Percentiles rank a stretch among this genome's conserved stretches.
Evolutionary conservation across 2,888 invertebrate species (phyloP).

Genomic region (Eilema sororculum): DNA sequence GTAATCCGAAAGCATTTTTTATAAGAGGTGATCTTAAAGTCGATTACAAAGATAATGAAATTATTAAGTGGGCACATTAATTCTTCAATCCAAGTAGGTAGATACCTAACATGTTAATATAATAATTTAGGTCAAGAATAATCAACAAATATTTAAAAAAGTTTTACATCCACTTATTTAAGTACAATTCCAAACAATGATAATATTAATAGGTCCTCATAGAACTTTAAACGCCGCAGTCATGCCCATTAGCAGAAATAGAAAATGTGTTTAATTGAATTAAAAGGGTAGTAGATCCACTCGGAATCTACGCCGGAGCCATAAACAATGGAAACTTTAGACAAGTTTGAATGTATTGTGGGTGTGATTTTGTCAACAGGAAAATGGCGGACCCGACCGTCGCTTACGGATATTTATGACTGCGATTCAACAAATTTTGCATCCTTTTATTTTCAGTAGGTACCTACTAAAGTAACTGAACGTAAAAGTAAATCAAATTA

Average conservation of each 20-base stretch:
- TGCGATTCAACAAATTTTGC: constrained; percentile 79
- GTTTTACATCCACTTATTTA: too few species aligned
- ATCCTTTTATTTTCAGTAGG: constrained; percentile 79
- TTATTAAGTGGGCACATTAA: not conserved
- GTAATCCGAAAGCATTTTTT: not conserved
- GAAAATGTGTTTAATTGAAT: constrained; percentile 62
- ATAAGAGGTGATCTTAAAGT: not conserved
- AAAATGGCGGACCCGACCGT: constrained; percentile 83
- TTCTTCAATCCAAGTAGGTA: not conserved
- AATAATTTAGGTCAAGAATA: too few species aligned
- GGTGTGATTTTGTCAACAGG: constrained; percentile 85
- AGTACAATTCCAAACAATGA: not conserved
- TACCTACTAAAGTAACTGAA: constrained; percentile 71
- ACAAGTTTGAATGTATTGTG: constrained; percentile 83
- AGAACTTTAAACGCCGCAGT: constrained; percentile 34
- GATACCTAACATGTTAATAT: too few species aligned
- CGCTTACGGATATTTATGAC: constrained; percentile 81
- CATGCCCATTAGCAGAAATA: constrained; percentile 53
- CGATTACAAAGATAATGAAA: not conserved
- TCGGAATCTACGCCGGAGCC: constrained; percentile 67
- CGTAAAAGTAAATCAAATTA: constrained; percentile 71
- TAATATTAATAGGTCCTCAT: not conserved
- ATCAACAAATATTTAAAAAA: too few species aligned
- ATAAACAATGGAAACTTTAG: constrained; percentile 83
- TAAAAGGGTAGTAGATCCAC: constrained; percentile 64